phyloP scores from a whole-genome alignment of 2,888 invertebrate species.

The Trypoxylon attenuatum region DNA sequence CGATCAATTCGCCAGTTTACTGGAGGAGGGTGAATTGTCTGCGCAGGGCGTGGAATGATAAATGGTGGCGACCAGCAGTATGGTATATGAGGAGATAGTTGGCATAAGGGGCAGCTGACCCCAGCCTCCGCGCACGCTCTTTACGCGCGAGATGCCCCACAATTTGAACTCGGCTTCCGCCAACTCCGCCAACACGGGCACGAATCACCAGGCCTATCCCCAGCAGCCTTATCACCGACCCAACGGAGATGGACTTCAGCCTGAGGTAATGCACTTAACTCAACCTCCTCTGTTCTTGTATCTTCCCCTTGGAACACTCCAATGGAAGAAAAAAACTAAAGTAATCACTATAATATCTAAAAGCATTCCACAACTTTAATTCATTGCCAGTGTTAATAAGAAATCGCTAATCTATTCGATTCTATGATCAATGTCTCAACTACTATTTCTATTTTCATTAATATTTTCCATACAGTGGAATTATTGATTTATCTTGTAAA shows the following conservation, averaged over 20 bases:
- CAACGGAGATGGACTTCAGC: conserved; percentile 70
- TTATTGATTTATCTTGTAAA: no score
- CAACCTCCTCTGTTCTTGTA: no score
- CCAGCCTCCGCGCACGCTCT: conserved; percentile 73
- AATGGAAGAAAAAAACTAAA: no score
- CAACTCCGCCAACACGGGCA: conserved; percentile 69
- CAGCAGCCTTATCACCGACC: conserved; percentile 62
- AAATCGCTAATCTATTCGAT: no score
- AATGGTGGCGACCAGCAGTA: conserved; percentile 72
- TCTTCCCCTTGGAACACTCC: no score
- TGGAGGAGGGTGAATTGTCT: conserved; percentile 5
- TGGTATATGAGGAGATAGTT: conserved; percentile 75
- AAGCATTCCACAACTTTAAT: no score
- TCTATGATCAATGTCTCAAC: no score
- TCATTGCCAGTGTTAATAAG: no score
- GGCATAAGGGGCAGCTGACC: conserved; percentile 75
- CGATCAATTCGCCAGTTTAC: not conserved
- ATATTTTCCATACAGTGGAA: no score
- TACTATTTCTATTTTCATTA: no score
- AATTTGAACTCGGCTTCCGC: conserved; percentile 70
- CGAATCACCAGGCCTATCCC: conserved; percentile 68
- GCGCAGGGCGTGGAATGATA: conserved; percentile 61
- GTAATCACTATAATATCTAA: no score
- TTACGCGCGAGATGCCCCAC: conserved; percentile 72
- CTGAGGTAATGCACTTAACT: conserved; percentile 69